These are phyloP conservation scores for Urocynchramus pylzowi DNA, from an alignment of 2,113 vertebrate species.

Conservation along the genomic window DNA sequence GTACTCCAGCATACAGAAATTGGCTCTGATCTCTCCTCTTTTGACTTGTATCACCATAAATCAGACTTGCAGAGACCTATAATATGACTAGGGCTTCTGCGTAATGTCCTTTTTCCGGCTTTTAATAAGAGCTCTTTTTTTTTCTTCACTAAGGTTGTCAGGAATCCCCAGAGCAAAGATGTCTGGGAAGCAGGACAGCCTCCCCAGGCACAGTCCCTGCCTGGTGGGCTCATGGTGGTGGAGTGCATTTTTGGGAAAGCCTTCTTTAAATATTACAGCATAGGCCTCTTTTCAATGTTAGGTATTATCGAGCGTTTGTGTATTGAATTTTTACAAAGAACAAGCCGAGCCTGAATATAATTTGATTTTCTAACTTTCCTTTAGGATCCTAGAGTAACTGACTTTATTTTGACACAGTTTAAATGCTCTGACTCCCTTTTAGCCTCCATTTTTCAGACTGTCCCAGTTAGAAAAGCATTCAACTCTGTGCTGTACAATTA, in stretches of 20 bases:
- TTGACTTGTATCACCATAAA: neutral
- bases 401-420: neutral
- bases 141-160: neutral
- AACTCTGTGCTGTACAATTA: neutral
- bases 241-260: neutral
- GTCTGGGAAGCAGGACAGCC: neutral
- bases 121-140: neutral
- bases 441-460: neutral
- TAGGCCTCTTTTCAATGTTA: neutral
- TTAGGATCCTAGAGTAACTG: neutral
- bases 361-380: neutral
- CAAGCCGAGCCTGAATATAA: neutral
- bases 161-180: neutral
- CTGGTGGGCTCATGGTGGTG: neutral
- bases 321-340: neutral
- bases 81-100: neutral
- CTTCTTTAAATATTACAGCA: neutral
- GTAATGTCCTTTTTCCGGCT: neutral
- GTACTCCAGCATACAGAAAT: neutral
- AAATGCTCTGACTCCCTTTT: neutral
- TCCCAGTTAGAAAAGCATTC: neutral
- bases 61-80: neutral
- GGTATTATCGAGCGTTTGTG: neutral
- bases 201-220: rapidly evolving
- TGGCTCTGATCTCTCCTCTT: neutral